Percentiles rank a stretch among this genome's conserved stretches.
These are phyloP conservation scores for Saturnia pavonia DNA, from an alignment of 2,888 invertebrate genomes.

Conservation along the genomic window DNA sequence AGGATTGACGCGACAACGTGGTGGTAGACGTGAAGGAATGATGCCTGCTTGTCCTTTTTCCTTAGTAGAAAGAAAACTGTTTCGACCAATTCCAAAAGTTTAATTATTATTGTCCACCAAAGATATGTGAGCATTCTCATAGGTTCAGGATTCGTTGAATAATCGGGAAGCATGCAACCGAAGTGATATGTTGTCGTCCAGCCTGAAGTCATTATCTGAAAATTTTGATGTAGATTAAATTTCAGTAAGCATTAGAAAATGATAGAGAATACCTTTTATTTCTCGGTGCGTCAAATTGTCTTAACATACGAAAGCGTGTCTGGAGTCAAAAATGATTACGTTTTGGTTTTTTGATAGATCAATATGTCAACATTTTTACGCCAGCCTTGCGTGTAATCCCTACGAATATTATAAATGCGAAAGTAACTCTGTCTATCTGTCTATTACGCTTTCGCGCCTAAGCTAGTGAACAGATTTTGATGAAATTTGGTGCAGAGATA, in stretches of 20 bases:
- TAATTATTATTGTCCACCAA: constrained; percentile 85
- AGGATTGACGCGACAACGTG: constrained; percentile 83
- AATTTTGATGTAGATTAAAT: constrained; percentile 23
- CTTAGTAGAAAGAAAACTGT: constrained; percentile 87
- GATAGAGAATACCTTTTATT: background rate
- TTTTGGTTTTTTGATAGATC: no score
- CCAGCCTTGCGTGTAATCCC: no score
- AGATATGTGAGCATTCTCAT: constrained; percentile 80
- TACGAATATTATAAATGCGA: no score
- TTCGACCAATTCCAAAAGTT: constrained; percentile 85
- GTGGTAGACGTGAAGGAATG: constrained; percentile 88
- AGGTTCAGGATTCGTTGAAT: constrained; percentile 84
- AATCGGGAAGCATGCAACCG: constrained; percentile 87
- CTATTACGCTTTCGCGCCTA: no score
- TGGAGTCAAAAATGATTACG: no score
- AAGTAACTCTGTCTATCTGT: no score
- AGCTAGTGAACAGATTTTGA: no score
- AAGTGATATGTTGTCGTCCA: constrained; percentile 83
- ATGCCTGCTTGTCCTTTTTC: constrained; percentile 87
- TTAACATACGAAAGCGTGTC: no score
- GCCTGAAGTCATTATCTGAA: constrained; percentile 84
- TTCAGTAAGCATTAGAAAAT: background rate
- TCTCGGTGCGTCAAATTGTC: no score
- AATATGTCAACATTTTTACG: no score
- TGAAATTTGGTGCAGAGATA: no score